Base-by-base conservation (phyloP, 2,888 invertebrate species). In the Pammene fasciana region DNA sequence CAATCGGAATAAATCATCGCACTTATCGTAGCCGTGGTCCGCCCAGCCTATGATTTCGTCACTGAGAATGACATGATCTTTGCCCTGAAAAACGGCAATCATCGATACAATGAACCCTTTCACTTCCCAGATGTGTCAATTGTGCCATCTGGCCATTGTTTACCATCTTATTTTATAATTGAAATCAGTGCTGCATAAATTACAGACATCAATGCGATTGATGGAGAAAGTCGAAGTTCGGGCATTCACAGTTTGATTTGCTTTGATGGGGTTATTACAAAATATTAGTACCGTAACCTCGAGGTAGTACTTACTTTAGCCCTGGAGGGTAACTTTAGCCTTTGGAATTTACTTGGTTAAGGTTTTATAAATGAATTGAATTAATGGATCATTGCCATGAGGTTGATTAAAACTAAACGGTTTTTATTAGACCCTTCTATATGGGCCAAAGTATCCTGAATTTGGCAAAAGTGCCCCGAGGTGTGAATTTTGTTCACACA, bases 61-160 rank as follows among this genome's bases (percentile, higher is more conserved):
- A 90, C 78, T 88, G 90, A 86, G 89, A 89, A 88, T 88, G 87
- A 89, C 89, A 87, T 85, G 90, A 89, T 90, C 86, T 91, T 91
- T 88, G 78, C 76, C 71, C 75, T 75, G 80, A 77, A 75, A 78
- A 83, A 81, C 83, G 86, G 87, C 86, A 85, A 83, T 82, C 85
- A 79, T 71, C 74, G n/a, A 77, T 71, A 85, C 86, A 84, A 85
- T 83, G 76, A 90, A 88, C 89, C 91, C 91, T 89, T 91, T 91
- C 91, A 90, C 91, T 89, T 87, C 86, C 79, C 70, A 60, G 73
- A 84, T 80, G 85, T 88, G 86, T 88, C 87, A 86, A 90, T 88
- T 87, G 86, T 82, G 78, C 81, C 80, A 80, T 85, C 78, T 78
- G 75, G 67, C 67, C 43, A 70, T 70, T 70, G 70, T 70, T 70